phyloP scores from a whole-genome alignment of 2,888 invertebrate species.

The Eudemis profundana region DNA sequence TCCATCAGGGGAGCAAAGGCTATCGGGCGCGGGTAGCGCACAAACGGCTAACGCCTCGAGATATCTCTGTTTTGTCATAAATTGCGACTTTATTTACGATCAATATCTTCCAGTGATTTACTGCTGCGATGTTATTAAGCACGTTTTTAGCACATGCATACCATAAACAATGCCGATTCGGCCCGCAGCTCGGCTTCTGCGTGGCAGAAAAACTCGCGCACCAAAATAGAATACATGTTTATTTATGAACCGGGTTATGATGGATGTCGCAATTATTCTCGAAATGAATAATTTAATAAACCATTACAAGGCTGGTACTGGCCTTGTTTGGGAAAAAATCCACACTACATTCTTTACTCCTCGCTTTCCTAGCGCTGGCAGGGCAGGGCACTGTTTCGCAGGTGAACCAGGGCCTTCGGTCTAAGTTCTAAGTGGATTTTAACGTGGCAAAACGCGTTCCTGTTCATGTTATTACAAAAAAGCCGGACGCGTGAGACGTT shows the following conservation, averaged over 20 bases:
- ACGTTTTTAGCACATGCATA: conserved; percentile 56
- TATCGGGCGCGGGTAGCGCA: conserved; percentile 53
- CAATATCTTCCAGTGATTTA: conserved; percentile 76
- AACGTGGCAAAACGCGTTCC: no score
- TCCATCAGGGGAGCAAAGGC: conserved; percentile 67
- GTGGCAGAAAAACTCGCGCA: conserved; percentile 17
- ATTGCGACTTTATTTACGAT: conserved; percentile 76
- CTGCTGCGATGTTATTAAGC: conserved; percentile 71
- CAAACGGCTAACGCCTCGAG: conserved; percentile 55
- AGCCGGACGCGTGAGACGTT: no score
- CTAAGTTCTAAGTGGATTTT: no score
- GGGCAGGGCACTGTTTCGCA: conserved; percentile 1
- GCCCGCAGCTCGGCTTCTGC: conserved; percentile 16
- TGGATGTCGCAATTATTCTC: conserved; percentile 42
- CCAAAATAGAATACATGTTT: conserved; percentile 38
- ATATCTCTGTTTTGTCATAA: conserved; percentile 76
- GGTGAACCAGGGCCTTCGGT: no score
- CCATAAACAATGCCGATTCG: conserved; percentile 36
- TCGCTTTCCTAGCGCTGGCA: conserved; percentile 1
- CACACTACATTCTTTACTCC: conserved; percentile 24
- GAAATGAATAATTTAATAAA: conserved; percentile 37
- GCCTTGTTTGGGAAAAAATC: conserved; percentile 27
- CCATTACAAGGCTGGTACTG: conserved; percentile 20
- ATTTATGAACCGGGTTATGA: conserved; percentile 36
- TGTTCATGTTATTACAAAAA: no score